These are phyloP conservation scores for Forficula auricularia DNA, from an alignment of 1,140 invertebrate genomes.

Conservation along the genomic window DNA sequence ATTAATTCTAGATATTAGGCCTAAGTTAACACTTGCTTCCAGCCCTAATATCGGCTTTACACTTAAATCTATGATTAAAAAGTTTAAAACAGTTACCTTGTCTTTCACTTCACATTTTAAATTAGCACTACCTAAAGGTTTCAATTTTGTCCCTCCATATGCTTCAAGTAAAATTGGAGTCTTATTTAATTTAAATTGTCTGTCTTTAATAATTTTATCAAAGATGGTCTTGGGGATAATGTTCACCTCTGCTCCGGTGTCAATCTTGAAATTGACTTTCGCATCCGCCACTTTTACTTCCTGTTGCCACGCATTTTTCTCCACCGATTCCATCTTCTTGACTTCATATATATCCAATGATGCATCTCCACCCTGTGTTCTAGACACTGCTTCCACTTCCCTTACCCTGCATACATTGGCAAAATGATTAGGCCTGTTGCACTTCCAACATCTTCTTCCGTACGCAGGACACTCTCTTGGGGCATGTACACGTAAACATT, in stretches of 20 bases:
- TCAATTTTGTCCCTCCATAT: not conserved
- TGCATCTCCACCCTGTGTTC: no score
- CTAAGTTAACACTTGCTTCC: not conserved
- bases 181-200: slow-evolving; percentile 5
- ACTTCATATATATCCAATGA: no score
- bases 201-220: not conserved
- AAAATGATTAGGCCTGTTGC: no score
- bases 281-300: not conserved
- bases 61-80: not conserved
- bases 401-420: no score
- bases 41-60: slow-evolving; percentile 1
- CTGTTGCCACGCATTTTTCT: not conserved
- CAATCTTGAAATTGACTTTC: not conserved
- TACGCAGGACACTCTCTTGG: no score
- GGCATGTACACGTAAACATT: no score
- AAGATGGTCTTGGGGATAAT: not conserved
- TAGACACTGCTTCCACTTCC: no score
- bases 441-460: no score
- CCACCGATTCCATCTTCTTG: no score
- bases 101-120: not conserved
- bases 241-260: not conserved
- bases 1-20: not conserved
- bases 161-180: not conserved
- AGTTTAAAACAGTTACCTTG: not conserved
- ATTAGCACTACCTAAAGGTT: not conserved